A percentile compares a stretch with the other conserved stretches of the same genome.
Conservation (phyloP, 2,113 vertebrate species). For the Pavo muticus region DNA sequence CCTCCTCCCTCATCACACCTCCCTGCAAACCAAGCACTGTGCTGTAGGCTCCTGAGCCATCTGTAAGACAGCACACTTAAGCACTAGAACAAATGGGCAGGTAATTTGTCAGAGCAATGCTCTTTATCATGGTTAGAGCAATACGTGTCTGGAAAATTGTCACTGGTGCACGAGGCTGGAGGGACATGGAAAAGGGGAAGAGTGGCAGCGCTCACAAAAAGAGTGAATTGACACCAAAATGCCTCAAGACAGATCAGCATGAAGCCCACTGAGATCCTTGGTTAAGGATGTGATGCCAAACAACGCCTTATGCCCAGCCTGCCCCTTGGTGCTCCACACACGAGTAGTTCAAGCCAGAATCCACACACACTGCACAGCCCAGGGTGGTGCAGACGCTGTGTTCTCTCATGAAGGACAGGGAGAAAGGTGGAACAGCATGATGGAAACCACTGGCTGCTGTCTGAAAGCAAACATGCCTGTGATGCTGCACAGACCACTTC, state of each 20-base stretch:
- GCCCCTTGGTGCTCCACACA: fast-evolving
- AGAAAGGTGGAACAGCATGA: fast-evolving
- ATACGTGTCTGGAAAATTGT: fast-evolving
- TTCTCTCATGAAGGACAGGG: background rate
- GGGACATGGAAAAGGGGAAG: background rate
- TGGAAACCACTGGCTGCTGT: background rate
- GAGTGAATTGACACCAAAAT: background rate
- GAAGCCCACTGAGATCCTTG: background rate
- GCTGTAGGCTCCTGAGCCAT: background rate
- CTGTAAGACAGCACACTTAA: background rate
- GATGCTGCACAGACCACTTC: background rate
- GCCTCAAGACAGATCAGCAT: background rate
- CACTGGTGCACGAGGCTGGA: fast-evolving
- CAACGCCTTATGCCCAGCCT: fast-evolving
- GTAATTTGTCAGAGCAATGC: background rate
- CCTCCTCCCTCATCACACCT: background rate
- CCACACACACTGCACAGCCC: fast-evolving
- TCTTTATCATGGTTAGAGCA: background rate
- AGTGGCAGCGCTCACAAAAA: background rate
- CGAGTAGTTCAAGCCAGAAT: fast-evolving
- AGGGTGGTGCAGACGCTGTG: fast-evolving
- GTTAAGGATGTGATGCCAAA: background rate
- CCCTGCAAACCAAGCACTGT: background rate
- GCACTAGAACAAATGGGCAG: background rate
- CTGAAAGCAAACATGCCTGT: background rate